phyloP scores from a whole-genome alignment of 2,888 invertebrate species.

The Drosophila birchii region DNA sequence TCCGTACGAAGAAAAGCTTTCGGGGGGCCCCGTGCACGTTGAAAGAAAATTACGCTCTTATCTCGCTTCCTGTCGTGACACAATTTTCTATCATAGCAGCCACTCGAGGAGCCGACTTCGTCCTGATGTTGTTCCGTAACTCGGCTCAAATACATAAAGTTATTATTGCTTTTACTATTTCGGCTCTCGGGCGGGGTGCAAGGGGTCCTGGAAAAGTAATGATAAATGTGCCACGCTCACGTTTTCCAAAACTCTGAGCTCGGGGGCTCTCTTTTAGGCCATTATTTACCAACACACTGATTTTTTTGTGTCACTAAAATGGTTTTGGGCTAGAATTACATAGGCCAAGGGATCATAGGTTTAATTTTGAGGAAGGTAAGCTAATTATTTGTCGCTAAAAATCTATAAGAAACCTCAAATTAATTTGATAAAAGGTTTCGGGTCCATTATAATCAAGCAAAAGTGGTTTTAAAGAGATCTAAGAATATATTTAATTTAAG shows the following conservation, averaged over 20 bases:
- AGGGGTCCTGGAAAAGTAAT: constrained; percentile 38
- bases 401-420: background rate
- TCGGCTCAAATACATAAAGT: constrained; percentile 73
- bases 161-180: constrained; percentile 71
- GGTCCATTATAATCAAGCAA: background rate
- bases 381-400: background rate
- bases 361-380: background rate
- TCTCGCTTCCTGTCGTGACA: constrained; percentile 85
- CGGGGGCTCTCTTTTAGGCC: constrained; percentile 28
- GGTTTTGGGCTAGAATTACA: background rate
- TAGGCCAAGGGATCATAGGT: background rate
- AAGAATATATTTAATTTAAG: no score
- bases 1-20: constrained; percentile 54
- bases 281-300: constrained; percentile 66
- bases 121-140: constrained; percentile 33
- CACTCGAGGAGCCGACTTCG: constrained; percentile 51
- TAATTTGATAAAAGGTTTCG: no score
- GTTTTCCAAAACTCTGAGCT: constrained; percentile 48
- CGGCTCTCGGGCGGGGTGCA: background rate
- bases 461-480: no score
- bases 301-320: constrained; percentile 8
- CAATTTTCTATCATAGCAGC: constrained; percentile 83
- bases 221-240: constrained; percentile 79
- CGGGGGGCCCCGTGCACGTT: constrained; percentile 60
- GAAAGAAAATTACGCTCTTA: constrained; percentile 84